A percentile compares a stretch with the other conserved stretches of the same genome.
Conservation (phyloP, 2,113 vertebrate genomes). For the Illadopsis cleaveri region DNA sequence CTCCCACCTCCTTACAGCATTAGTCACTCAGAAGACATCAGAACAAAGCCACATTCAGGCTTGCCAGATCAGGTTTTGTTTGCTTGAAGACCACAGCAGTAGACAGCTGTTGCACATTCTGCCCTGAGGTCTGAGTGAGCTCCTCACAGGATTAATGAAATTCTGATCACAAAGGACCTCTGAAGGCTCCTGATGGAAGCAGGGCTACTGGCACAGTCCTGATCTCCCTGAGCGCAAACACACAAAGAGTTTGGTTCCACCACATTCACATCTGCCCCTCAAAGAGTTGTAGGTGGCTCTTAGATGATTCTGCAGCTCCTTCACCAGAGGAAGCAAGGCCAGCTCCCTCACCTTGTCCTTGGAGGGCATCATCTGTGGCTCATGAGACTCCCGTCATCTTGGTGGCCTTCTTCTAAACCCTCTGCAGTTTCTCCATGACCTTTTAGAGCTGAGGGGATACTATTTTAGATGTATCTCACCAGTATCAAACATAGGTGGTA, state of each 20-base stretch:
- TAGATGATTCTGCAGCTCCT: neutral
- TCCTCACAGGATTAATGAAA: neutral
- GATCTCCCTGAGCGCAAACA: neutral
- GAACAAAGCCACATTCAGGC: constrained; percentile 58
- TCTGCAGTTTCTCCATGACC: neutral
- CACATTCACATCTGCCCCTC: neutral
- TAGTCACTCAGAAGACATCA: constrained; percentile 47
- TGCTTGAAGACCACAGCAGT: constrained; percentile 31
- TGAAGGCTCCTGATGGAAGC: neutral
- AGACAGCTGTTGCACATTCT: constrained; percentile 38
- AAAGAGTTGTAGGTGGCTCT: neutral
- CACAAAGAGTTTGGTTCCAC: neutral
- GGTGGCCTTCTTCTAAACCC: neutral
- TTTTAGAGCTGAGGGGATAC: neutral
- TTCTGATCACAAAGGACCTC: neutral
- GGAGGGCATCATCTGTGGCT: neutral
- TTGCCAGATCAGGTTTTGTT: constrained; percentile 35
- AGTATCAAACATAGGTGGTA: neutral
- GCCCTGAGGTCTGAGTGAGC: neutral
- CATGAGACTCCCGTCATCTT: neutral
- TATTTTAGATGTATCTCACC: neutral
- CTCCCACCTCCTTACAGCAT: constrained; percentile 22
- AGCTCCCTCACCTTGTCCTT: neutral
- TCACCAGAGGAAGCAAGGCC: neutral
- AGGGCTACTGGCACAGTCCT: neutral